Evolutionary conservation across 2,797 vertebrate species (phyloP).

Genomic region (Eremophila alpestris): DNA sequence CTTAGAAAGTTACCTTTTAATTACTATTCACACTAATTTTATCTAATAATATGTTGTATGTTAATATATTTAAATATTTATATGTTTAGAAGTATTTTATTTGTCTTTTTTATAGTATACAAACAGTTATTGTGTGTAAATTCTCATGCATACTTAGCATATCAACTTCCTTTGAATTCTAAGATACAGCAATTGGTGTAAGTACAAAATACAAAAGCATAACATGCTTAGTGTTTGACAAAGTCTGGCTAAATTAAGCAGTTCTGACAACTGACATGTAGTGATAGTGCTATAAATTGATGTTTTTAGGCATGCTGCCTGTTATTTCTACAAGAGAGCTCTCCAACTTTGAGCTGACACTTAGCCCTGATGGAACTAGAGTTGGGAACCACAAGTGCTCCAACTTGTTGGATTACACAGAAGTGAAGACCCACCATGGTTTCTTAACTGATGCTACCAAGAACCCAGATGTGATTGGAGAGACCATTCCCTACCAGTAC

Average conservation of each 20-base stretch:
- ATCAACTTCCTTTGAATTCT: background rate
- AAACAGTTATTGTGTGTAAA: background rate
- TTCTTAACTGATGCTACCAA: slow-evolving; percentile 84
- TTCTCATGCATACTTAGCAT: background rate
- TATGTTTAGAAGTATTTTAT: background rate
- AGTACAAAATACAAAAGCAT: background rate
- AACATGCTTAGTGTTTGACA: background rate
- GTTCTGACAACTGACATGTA: background rate
- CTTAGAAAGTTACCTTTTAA: background rate
- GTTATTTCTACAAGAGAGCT: slow-evolving; percentile 90
- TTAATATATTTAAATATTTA: background rate
- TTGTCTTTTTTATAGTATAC: background rate
- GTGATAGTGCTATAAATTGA: background rate
- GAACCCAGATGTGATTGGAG: slow-evolving; percentile 80
- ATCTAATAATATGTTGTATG: background rate
- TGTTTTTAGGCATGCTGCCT: slow-evolving; percentile 87
- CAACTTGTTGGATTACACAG: slow-evolving; percentile 87
- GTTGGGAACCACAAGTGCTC: slow-evolving; percentile 93
- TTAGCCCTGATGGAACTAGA: slow-evolving; percentile 90
- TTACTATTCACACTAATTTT: background rate
- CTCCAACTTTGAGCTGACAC: slow-evolving; percentile 90
- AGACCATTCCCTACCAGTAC: slow-evolving; percentile 86
- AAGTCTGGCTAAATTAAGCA: background rate
- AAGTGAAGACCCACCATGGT: slow-evolving; percentile 88
- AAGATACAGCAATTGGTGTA: background rate